phyloP scores from a whole-genome alignment of 2,888 invertebrate genomes.

The Agrotis exclamationis region DNA sequence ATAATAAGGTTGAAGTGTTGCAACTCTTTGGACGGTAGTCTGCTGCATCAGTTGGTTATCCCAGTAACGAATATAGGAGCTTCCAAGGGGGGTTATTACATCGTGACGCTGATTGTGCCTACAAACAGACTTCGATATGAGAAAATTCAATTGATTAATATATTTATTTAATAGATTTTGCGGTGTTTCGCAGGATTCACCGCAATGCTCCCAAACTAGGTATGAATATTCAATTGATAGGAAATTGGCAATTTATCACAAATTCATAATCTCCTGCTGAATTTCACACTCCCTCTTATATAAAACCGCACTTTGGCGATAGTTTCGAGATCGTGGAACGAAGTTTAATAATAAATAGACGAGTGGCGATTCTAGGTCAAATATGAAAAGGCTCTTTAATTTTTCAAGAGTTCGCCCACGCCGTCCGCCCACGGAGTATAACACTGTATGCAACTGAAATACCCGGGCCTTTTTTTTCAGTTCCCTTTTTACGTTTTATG shows the following conservation, averaged over 20 bases:
- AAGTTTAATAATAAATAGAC: constrained; percentile 26
- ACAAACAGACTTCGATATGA: too few species aligned
- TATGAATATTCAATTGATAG: neutral
- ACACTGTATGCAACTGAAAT: constrained; percentile 23
- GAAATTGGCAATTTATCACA: neutral
- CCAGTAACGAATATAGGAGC: too few species aligned
- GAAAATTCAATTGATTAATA: too few species aligned
- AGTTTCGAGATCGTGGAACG: constrained; percentile 13
- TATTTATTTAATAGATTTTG: too few species aligned
- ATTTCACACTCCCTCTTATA: neutral
- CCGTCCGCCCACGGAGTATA: constrained; percentile 17
- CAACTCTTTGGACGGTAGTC: too few species aligned
- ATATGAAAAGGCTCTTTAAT: constrained; percentile 32
- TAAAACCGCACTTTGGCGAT: constrained; percentile 17
- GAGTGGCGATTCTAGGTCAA: constrained; percentile 39
- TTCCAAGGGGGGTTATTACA: too few species aligned
- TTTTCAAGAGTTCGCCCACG: constrained; percentile 37
- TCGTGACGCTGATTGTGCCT: too few species aligned
- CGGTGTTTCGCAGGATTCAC: too few species aligned
- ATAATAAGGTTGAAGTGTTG: too few species aligned
- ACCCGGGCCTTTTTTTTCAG: constrained; percentile 13
- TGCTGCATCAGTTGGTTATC: too few species aligned
- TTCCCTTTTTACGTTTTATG: constrained; percentile 22
- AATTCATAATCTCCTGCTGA: neutral
- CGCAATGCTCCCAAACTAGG: too few species aligned